Conservation (phyloP, 2,888 invertebrate genomes). For the Abrostola triplasia region DNA sequence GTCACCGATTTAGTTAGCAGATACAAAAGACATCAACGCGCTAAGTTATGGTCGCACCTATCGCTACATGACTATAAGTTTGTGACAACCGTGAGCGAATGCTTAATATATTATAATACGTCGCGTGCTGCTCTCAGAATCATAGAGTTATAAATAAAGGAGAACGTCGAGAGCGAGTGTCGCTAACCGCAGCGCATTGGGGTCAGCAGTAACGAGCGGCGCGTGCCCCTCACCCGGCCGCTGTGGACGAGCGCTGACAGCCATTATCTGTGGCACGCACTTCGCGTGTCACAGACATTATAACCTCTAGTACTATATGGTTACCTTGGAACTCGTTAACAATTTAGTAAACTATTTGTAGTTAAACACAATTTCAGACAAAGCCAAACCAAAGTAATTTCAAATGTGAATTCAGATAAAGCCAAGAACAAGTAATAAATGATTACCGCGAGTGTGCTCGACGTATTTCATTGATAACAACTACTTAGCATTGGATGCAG, state of each 20-base stretch:
- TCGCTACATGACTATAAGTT: not conserved
- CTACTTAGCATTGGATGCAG: too few relatives aligned
- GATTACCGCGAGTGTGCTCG: too few relatives aligned
- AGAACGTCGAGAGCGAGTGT: too few relatives aligned
- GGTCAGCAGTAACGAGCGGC: slow-evolving; percentile 1
- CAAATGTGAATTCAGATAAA: too few relatives aligned
- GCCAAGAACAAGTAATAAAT: too few relatives aligned
- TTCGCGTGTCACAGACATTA: not conserved
- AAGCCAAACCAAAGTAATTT: too few relatives aligned
- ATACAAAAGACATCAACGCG: slow-evolving; percentile 64
- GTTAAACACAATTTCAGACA: too few relatives aligned
- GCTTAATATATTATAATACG: too few relatives aligned
- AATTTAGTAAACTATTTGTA: not conserved
- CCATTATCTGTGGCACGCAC: slow-evolving; percentile 1
- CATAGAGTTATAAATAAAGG: too few relatives aligned
- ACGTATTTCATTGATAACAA: too few relatives aligned
- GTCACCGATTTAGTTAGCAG: not conserved
- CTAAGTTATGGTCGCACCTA: slow-evolving; percentile 21
- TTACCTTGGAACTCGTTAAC: not conserved
- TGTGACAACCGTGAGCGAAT: too few relatives aligned
- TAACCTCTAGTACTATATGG: not conserved
- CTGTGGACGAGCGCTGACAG: not conserved
- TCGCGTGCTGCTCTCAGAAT: too few relatives aligned
- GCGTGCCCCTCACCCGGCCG: not conserved
- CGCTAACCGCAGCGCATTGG: not conserved